phyloP scores from a whole-genome alignment of 2,797 vertebrate genomes.

The Masticophis lateralis region DNA sequence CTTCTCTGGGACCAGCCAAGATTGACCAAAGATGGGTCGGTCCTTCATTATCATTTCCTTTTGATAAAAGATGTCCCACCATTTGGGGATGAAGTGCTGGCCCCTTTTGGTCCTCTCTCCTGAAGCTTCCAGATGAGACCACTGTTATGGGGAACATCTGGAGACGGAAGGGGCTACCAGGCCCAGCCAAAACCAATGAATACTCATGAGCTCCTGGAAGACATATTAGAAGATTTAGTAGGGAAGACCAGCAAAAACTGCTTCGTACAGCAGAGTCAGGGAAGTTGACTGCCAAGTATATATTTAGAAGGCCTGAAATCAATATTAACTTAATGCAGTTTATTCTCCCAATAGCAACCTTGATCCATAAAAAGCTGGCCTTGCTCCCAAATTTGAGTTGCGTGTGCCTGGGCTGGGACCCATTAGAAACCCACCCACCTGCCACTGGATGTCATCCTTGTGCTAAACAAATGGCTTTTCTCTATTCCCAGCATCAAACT shows the following conservation, averaged over 20 bases:
- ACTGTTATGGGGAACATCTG: neutral
- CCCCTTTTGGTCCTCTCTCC: no score
- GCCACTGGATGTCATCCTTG: conserved; percentile 71
- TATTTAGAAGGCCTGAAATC: neutral
- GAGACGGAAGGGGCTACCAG: neutral
- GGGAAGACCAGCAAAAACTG: neutral
- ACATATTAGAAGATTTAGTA: neutral
- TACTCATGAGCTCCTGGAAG: neutral
- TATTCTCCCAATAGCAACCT: neutral
- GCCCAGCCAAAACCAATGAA: neutral
- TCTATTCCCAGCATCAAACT: conserved; percentile 43
- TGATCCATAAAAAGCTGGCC: neutral
- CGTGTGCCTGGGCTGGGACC: accelerated
- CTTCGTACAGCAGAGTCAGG: neutral
- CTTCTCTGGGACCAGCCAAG: neutral
- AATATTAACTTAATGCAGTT: neutral
- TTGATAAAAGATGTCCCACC: neutral
- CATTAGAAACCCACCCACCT: conserved; percentile 46
- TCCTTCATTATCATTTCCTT: neutral
- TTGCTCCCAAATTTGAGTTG: neutral
- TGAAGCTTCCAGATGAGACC: neutral
- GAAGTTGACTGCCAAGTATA: neutral
- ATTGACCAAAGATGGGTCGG: neutral
- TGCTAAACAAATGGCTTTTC: conserved; percentile 50
- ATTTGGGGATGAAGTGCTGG: neutral